These are phyloP conservation scores for Congeria kusceri DNA, from an alignment of 2,888 invertebrate species.

Conservation along the genomic window DNA sequence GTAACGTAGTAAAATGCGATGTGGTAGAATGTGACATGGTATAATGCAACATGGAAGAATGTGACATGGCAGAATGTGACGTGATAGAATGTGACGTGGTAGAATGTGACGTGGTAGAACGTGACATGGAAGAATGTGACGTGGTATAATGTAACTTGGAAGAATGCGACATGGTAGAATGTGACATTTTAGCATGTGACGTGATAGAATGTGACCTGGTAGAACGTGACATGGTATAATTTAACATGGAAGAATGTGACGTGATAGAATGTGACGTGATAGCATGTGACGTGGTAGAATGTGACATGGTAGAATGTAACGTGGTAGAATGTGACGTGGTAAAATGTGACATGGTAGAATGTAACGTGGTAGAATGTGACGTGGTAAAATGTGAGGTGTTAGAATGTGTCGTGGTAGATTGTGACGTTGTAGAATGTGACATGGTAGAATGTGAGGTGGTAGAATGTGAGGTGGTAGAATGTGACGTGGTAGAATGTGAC, in stretches of 20 bases:
- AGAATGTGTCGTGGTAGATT: too few species aligned
- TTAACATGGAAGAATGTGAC: background rate
- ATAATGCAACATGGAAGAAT: too few species aligned
- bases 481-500: too few species aligned
- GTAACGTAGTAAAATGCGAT: too few species aligned
- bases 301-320: background rate
- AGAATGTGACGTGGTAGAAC: background rate
- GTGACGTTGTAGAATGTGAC: too few species aligned
- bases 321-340: background rate
- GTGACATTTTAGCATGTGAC: background rate
- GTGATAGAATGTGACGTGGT: background rate
- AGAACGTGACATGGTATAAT: background rate
- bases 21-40: too few species aligned
- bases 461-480: too few species aligned
- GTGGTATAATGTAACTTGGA: background rate
- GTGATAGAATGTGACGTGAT: background rate
- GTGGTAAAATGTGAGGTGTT: background rate
- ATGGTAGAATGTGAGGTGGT: too few species aligned
- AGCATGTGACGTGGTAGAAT: background rate
- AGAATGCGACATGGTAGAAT: background rate
- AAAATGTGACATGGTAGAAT: background rate
- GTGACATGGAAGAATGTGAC: background rate
- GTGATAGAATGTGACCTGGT: background rate
- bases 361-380: background rate
- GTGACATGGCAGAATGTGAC: background rate